phyloP scores from a whole-genome alignment of 2,888 invertebrate genomes.

The Dilophus febrilis region DNA sequence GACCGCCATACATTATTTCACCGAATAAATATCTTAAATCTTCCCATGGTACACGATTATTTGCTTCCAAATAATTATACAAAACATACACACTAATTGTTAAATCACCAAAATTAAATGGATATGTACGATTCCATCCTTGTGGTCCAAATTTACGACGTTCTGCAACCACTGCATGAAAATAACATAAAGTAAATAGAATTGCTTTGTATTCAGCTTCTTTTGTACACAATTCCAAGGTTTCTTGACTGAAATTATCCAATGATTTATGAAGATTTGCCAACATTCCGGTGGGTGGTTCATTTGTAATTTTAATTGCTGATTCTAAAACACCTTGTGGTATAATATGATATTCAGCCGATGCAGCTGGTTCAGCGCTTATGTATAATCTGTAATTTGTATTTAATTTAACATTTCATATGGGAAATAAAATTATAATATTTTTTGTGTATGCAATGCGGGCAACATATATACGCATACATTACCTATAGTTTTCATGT shows the following conservation, averaged over 20 bases:
- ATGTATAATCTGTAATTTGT: constrained; percentile 64
- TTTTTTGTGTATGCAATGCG: not conserved
- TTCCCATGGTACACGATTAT: constrained; percentile 80
- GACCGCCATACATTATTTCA: constrained; percentile 96
- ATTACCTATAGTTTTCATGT: constrained; percentile 41
- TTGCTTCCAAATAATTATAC: constrained; percentile 80
- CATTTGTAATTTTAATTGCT: constrained; percentile 89
- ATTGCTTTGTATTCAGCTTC: constrained; percentile 86
- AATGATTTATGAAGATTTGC: constrained; percentile 87
- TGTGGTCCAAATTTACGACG: constrained; percentile 58
- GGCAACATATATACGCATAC: not conserved
- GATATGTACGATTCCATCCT: constrained; percentile 41
- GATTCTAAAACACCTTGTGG: constrained; percentile 81
- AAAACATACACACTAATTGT: constrained; percentile 85
- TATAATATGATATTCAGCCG: constrained; percentile 46
- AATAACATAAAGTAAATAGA: constrained; percentile 79
- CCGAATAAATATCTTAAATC: constrained; percentile 87
- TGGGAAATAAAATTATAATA: not conserved
- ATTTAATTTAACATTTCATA: constrained; percentile 11
- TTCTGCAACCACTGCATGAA: constrained; percentile 88
- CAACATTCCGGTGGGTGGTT: constrained; percentile 88
- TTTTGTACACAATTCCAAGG: constrained; percentile 79
- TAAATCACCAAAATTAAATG: constrained; percentile 70
- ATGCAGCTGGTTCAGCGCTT: constrained; percentile 71
- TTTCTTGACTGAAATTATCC: constrained; percentile 84